Conservation (phyloP, 2,113 vertebrate genomes). For the Poeciliopsis retropinna region DNA sequence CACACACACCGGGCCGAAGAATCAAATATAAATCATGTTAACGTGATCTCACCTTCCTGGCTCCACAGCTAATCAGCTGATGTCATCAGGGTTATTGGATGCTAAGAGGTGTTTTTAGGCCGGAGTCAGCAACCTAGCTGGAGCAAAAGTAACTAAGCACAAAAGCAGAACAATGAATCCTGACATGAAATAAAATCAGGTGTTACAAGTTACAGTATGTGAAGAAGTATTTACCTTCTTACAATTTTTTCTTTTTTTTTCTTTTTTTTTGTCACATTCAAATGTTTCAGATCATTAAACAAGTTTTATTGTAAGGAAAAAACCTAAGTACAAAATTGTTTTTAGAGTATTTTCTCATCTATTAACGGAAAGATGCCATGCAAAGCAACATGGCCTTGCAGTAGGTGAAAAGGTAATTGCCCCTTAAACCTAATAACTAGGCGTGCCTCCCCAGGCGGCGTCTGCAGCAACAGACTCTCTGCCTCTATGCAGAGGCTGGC, state of each 20-base stretch:
- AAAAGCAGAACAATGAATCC: background rate
- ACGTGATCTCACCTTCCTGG: constrained; percentile 31
- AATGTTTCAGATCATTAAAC: background rate
- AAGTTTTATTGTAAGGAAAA: background rate
- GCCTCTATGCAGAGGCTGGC: background rate
- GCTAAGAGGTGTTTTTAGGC: background rate
- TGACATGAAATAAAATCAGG: background rate
- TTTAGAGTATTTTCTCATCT: background rate
- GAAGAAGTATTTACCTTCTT: background rate
- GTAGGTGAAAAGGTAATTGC: too few relatives aligned
- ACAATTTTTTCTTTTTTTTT: background rate
- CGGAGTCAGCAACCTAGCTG: background rate
- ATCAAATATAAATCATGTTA: constrained; percentile 30
- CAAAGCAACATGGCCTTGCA: background rate
- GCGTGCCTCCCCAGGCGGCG: too few relatives aligned
- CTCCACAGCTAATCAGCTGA: constrained; percentile 23
- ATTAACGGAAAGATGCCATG: background rate
- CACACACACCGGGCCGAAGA: background rate
- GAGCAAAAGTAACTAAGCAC: background rate
- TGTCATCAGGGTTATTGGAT: background rate
- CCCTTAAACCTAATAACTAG: background rate
- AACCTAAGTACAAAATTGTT: background rate
- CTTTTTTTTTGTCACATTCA: background rate
- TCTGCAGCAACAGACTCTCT: too few relatives aligned
- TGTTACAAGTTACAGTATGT: background rate